Evolutionary conservation across 1,140 invertebrate species (phyloP).

Genomic region (Polypedilum vanderplanki): DNA sequence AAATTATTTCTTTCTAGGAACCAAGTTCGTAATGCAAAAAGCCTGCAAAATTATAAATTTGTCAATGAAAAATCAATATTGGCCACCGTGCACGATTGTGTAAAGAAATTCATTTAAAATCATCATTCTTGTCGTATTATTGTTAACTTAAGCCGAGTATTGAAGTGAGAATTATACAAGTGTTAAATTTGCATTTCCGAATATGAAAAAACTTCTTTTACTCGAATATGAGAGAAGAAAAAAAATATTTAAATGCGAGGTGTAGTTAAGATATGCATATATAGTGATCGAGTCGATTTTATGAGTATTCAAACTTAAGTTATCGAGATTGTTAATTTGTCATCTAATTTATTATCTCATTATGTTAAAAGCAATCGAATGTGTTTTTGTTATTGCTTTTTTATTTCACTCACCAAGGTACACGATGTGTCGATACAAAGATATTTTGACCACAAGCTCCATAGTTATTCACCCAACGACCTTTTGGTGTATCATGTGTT

Average conservation of each 20-base stretch:
- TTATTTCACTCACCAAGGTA: slow-evolving; percentile 59
- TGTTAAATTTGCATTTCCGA: slow-evolving; percentile 7
- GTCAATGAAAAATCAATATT: background rate
- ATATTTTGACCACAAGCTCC: slow-evolving; percentile 77
- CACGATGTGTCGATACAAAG: slow-evolving; percentile 69
- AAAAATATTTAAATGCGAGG: too few relatives aligned
- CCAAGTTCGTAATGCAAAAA: slow-evolving; percentile 73
- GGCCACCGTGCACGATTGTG: slow-evolving; percentile 22
- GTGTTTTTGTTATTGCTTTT: background rate
- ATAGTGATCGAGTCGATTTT: too few relatives aligned
- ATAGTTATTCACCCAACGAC: slow-evolving; percentile 57
- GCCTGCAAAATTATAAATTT: slow-evolving; percentile 49
- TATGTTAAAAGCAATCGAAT: too few relatives aligned
- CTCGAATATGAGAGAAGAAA: too few relatives aligned
- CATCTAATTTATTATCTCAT: too few relatives aligned
- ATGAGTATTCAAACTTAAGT: too few relatives aligned
- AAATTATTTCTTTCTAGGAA: slow-evolving; percentile 68
- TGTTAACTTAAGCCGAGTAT: background rate
- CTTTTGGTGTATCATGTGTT: slow-evolving; percentile 59
- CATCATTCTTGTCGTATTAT: slow-evolving; percentile 10
- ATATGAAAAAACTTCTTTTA: background rate
- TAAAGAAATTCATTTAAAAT: background rate
- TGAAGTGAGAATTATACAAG: background rate
- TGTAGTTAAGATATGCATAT: too few relatives aligned
- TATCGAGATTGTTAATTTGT: too few relatives aligned